These are phyloP conservation scores for Hyperopisus bebe DNA, from an alignment of 2,113 vertebrate species.

Conservation along the genomic window DNA sequence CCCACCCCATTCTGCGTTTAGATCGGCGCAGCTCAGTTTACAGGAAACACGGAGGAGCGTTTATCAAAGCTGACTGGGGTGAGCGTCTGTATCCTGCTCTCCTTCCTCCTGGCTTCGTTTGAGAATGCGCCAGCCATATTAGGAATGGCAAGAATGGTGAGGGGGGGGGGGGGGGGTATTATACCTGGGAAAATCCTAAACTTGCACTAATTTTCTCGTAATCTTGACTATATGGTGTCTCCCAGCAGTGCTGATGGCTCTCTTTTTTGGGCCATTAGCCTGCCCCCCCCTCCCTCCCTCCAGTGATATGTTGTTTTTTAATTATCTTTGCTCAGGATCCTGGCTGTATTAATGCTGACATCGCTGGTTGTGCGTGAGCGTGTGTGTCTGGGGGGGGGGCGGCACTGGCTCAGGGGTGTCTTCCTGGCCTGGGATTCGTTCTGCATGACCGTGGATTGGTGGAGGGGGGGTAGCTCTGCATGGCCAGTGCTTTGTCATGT, in stretches of 20 bases:
- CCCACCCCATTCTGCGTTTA: neutral
- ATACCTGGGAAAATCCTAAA: neutral
- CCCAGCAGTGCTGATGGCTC: constrained; percentile 66
- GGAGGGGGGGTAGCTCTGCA: neutral
- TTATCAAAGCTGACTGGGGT: neutral
- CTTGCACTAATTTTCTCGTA: constrained; percentile 37
- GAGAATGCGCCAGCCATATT: neutral
- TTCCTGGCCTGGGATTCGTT: neutral
- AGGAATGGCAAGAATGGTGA: neutral
- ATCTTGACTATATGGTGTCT: constrained; percentile 44
- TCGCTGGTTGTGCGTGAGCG: constrained; percentile 38
- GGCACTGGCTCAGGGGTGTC: constrained; percentile 27
- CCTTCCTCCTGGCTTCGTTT: neutral
- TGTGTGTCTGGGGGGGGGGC: constrained; percentile 38
- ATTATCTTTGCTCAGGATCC: constrained; percentile 61
- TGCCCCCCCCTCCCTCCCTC: constrained; percentile 64
- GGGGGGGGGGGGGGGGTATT: neutral
- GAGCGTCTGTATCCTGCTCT: neutral
- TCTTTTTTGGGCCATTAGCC: constrained; percentile 59
- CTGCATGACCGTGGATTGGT: constrained; percentile 13
- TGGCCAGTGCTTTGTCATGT: constrained; percentile 16
- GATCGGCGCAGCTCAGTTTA: neutral
- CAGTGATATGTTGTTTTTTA: constrained; percentile 73
- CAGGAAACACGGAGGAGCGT: neutral
- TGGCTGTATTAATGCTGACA: constrained; percentile 61